Evolutionary conservation across 2,113 vertebrate genomes (phyloP).

Genomic region (Indri indri): DNA sequence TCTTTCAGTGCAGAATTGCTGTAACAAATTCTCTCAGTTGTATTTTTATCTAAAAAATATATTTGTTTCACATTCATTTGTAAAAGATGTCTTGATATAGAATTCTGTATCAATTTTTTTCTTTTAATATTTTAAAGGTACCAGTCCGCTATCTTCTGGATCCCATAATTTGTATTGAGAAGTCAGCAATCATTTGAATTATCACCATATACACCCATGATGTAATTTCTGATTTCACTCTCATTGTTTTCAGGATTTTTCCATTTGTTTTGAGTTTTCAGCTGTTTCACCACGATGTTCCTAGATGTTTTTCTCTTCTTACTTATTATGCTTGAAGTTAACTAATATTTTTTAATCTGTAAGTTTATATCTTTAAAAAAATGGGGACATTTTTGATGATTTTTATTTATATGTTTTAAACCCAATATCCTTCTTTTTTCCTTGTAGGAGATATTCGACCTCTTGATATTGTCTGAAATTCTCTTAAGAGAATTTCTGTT

Average conservation of each 20-base stretch:
- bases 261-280: not conserved
- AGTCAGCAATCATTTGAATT: not conserved
- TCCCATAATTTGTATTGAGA: not conserved
- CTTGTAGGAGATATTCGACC: not conserved
- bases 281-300: not conserved
- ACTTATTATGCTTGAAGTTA: not conserved
- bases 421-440: not conserved
- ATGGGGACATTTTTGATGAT: not conserved
- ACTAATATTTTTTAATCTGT: not conserved
- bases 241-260: not conserved
- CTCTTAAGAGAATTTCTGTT: not conserved
- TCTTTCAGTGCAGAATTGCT: not conserved
- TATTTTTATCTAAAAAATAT: not conserved
- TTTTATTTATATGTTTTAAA: not conserved
- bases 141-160: not conserved
- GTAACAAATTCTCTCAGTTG: not conserved
- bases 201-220: accelerated
- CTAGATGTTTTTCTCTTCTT: not conserved
- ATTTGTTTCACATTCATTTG: not conserved
- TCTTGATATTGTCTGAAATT: not conserved
- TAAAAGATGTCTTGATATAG: not conserved
- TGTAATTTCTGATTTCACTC: not conserved
- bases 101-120: not conserved
- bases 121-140: not conserved
- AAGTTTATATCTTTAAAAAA: not conserved